A percentile compares a stretch with the other conserved stretches of the same genome.
phyloP scores from a whole-genome alignment of 2,113 vertebrate genomes.

The Diadophis punctatus region DNA sequence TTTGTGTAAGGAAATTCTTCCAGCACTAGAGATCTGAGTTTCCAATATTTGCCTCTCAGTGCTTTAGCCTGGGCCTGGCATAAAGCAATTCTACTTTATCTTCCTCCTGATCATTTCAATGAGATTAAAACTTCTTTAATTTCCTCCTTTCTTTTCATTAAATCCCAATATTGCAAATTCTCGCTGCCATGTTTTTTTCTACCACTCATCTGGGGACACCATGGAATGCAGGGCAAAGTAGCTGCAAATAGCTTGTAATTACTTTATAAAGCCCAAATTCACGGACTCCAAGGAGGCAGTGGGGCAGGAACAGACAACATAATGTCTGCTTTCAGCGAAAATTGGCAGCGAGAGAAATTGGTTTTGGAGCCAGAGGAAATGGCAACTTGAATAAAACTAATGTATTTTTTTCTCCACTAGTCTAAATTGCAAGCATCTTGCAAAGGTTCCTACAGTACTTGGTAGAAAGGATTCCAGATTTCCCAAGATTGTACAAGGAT shows the following conservation, averaged over 20 bases:
- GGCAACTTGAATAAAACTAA: constrained; percentile 6
- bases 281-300: not conserved
- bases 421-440: not conserved
- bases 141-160: not conserved
- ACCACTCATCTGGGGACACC: not conserved
- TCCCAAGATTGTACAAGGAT: no score
- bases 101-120: not conserved
- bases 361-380: constrained; percentile 4
- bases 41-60: not conserved
- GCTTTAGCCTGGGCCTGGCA: not conserved
- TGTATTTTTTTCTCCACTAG: no score
- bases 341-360: not conserved
- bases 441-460: no score
- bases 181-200: not conserved
- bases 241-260: constrained; percentile 16
- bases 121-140: not conserved
- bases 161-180: not conserved
- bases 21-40: not conserved
- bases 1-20: not conserved
- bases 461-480: not conserved
- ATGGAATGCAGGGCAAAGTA: constrained; percentile 3
- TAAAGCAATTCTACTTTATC: not conserved
- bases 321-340: constrained; percentile 13
- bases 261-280: constrained; percentile 10
- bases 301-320: not conserved